A percentile compares a stretch with the other conserved stretches of the same genome.
phyloP scores from a whole-genome alignment of 2,113 vertebrate species.

The Stercorarius parasiticus region DNA sequence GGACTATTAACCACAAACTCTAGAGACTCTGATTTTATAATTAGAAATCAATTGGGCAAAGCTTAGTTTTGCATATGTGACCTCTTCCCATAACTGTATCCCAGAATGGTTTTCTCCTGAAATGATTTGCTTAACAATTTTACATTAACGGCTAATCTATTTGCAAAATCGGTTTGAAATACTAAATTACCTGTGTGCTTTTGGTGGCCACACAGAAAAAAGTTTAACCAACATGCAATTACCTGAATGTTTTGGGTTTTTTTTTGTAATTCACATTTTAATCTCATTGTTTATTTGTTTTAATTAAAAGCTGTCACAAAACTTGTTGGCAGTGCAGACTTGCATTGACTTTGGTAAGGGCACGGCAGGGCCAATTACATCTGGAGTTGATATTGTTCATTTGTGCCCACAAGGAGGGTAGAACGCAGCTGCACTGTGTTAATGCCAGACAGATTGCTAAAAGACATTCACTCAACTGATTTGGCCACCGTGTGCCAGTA shows the following conservation, averaged over 20 bases:
- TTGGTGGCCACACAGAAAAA: not conserved
- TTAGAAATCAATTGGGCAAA: conserved; percentile 77
- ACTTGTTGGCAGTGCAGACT: not conserved
- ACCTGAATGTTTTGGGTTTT: not conserved
- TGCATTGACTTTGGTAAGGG: conserved; percentile 27
- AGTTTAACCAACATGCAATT: not conserved
- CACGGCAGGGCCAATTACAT: not conserved
- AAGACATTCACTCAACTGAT: not conserved
- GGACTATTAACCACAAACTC: conserved; percentile 67
- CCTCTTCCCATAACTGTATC: conserved; percentile 35
- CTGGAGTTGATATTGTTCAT: not conserved
- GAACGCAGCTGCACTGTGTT: not conserved
- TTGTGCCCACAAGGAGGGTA: not conserved
- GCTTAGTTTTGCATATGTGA: conserved; percentile 68
- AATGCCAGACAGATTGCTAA: not conserved
- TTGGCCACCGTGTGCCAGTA: not conserved
- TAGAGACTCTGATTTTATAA: conserved; percentile 67
- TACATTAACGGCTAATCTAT: conserved; percentile 49
- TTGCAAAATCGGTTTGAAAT: conserved; percentile 57
- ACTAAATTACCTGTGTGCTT: conserved; percentile 20
- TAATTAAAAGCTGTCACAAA: conserved; percentile 32
- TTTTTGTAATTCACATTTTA: not conserved
- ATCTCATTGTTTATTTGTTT: conserved; percentile 18
- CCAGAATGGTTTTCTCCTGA: conserved; percentile 47
- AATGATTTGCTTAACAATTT: conserved; percentile 60